Percentiles rank a stretch among this genome's conserved stretches.
Conservation (phyloP, 2,113 vertebrate species). For the Osmerus eperlanus region DNA sequence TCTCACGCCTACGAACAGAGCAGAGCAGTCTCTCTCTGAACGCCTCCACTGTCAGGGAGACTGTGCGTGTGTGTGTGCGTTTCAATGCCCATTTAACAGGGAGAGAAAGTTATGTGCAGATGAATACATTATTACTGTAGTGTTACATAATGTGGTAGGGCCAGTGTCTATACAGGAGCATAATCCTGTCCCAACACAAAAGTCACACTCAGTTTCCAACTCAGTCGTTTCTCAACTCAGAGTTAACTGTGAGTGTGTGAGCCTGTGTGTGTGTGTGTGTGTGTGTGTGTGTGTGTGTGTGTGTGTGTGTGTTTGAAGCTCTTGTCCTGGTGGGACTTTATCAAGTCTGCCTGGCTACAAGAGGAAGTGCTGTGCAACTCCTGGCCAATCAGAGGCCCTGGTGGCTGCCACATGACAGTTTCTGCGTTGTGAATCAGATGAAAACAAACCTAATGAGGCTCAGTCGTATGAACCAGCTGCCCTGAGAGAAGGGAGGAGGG, state of each 20-base stretch:
- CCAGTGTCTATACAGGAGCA: background rate
- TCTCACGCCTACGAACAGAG: background rate
- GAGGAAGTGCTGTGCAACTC: constrained; percentile 58
- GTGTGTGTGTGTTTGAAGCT: constrained; percentile 20
- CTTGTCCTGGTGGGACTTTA: constrained; percentile 36
- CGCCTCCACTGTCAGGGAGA: background rate
- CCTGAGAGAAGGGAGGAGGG: background rate
- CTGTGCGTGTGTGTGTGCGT: background rate
- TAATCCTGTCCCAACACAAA: background rate
- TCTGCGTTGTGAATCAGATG: constrained; percentile 52
- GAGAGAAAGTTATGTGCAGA: background rate
- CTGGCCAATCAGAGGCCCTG: constrained; percentile 50
- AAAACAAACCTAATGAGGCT: constrained; percentile 68
- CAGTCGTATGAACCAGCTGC: constrained; percentile 49
- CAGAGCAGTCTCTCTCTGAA: background rate
- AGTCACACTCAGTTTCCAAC: no score
- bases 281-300: background rate
- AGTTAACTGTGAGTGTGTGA: background rate
- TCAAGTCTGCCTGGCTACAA: constrained; percentile 71
- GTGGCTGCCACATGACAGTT: constrained; percentile 54
- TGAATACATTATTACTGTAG: background rate
- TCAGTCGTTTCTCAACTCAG: background rate
- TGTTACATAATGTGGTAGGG: background rate
- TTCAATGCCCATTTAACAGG: background rate
- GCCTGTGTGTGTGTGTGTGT: constrained; percentile 4